Base-by-base conservation (phyloP, 2,113 vertebrate species). In the Physeter macrocephalus region DNA sequence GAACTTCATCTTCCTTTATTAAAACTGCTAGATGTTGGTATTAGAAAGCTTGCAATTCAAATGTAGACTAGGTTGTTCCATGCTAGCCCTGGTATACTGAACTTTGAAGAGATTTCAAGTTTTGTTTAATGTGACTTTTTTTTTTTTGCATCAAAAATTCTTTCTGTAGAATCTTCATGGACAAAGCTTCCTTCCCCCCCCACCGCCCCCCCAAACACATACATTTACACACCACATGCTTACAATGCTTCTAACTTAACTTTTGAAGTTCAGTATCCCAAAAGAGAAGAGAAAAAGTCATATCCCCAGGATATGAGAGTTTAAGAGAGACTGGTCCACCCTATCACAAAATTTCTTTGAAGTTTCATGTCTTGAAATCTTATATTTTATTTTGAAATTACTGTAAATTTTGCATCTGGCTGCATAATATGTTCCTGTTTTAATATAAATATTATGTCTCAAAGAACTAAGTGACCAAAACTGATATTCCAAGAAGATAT, bases 381-480 rank as follows among this genome's bases (percentile, higher is more conserved):
- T 74, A 34, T 31, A 12, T n/a, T 80, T 82, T 87, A n/a, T 82
- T 91, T 94, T 95, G 71, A 3, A 80, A 61, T 82, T 57, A 49
- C 29, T 85, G 17, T 62, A 61, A 95, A 72, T 46, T 92, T 90
- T 84, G 27, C 29, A 64, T 67, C 93, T 75, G 86, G 34, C 20
- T 43, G 8, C 36, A 88, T 67, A 90, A 67, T 74, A 43, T 75
- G 4, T 90, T 46, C 36, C 43, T 81, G 8, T 18, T 92, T 95
- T 72, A 72, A 86, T 93, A 93, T 83, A 95, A 95, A 97, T 96
- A 93, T 69, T 96, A 74, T 94, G 75, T 95, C 94, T 94, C 75
- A 71, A 93, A 82, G 20, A 88, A 66, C 49, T 36, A 90, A 41
- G 7, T 78, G 27, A 93, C 82, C 77, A 57, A 74, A 87, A 71